phyloP scores from a whole-genome alignment of 2,113 vertebrate genomes.

The Sigmodon hispidus region DNA sequence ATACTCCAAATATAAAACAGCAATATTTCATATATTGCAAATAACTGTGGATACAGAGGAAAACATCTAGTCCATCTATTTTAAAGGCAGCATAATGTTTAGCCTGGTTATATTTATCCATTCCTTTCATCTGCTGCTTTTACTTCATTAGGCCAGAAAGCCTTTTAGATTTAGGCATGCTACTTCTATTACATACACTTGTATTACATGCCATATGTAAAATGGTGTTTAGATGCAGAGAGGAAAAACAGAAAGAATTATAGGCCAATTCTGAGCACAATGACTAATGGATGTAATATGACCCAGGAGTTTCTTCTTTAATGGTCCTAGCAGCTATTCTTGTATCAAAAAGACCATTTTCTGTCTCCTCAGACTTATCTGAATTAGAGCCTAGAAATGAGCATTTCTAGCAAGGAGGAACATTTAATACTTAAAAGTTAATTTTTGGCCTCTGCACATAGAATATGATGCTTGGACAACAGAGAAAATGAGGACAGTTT shows the following conservation, averaged over 20 bases:
- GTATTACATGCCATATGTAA: not conserved
- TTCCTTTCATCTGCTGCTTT: not conserved
- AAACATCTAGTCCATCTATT: not conserved
- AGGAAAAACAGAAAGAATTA: not conserved
- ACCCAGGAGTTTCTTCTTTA: not conserved
- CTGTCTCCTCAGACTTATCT: not conserved
- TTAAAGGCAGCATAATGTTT: not conserved
- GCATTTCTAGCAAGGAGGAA: not conserved
- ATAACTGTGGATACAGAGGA: not conserved
- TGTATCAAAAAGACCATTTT: not conserved
- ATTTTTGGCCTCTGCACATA: not conserved
- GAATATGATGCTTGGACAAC: not conserved
- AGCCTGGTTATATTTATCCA: not conserved
- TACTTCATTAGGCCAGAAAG: not conserved
- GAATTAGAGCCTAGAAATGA: not conserved
- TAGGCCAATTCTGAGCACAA: not conserved
- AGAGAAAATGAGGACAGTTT: not conserved
- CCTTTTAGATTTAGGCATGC: not conserved
- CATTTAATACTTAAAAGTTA: not conserved
- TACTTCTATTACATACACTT: not conserved
- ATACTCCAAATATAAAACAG: not conserved
- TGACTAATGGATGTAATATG: not conserved
- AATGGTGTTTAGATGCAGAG: not conserved
- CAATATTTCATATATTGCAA: not conserved
- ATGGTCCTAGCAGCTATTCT: not conserved